Percentiles rank a stretch among this genome's conserved stretches.
Evolutionary conservation across 1,140 invertebrate species (phyloP).

Genomic region (Heliconius himera): DNA sequence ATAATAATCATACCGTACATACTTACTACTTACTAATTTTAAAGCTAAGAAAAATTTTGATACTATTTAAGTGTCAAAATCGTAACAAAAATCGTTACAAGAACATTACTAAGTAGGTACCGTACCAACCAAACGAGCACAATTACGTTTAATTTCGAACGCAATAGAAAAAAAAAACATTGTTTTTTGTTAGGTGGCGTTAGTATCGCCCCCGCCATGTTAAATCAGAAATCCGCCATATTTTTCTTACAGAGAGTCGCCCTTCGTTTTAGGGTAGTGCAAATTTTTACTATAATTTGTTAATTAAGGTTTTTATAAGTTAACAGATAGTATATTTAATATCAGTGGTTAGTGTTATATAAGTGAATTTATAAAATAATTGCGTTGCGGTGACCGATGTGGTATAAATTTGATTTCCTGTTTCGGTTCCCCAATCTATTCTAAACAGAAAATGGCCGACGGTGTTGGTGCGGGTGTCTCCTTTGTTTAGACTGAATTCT

Average conservation of each 20-base stretch:
- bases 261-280: constrained; percentile 72
- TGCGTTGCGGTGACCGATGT: constrained; percentile 58
- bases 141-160: constrained; percentile 26
- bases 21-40: too few species aligned
- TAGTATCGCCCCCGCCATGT: constrained; percentile 66
- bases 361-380: constrained; percentile 56
- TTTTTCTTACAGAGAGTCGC: constrained; percentile 75
- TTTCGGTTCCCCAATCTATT: constrained; percentile 78
- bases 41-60: background rate
- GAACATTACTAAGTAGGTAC: background rate
- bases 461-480: constrained; percentile 84
- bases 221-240: constrained; percentile 72
- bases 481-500: constrained; percentile 85
- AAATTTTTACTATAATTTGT: constrained; percentile 69
- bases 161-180: constrained; percentile 32
- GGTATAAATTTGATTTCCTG: constrained; percentile 71
- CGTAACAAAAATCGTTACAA: background rate
- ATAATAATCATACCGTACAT: background rate
- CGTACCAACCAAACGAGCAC: background rate
- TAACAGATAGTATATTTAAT: constrained; percentile 65
- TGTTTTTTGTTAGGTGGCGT: constrained; percentile 58
- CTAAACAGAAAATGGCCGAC: constrained; percentile 86
- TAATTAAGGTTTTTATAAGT: constrained; percentile 73
- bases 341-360: constrained; percentile 71
- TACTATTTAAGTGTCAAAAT: background rate